A percentile compares a stretch with the other conserved stretches of the same genome.
Evolutionary conservation across 2,888 invertebrate genomes (phyloP).

Genomic region (Blastobasis lacticolella): DNA sequence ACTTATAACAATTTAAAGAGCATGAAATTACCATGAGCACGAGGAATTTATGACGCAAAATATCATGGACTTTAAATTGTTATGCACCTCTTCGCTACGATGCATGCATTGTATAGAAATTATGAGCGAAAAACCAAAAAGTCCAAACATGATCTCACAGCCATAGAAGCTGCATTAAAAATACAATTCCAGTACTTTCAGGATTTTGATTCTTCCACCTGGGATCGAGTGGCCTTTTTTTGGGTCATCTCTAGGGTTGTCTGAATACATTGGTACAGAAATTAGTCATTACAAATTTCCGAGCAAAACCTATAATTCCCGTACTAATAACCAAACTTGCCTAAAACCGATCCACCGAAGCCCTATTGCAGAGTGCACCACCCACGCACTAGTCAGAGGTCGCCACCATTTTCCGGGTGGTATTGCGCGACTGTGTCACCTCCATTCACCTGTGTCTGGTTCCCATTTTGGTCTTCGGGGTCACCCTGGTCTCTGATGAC

Average conservation of each 20-base stretch:
- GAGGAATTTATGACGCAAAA: no score
- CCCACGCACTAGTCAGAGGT: conserved; percentile 66
- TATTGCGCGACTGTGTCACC: conserved; percentile 41
- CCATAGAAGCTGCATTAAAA: background rate
- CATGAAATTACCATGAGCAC: no score
- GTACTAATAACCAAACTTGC: no score
- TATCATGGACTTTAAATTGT: no score
- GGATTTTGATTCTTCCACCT: background rate
- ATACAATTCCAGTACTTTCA: background rate
- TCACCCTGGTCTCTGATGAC: conserved; percentile 42
- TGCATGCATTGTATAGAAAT: no score
- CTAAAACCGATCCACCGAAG: conserved; percentile 1
- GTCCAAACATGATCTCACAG: no score
- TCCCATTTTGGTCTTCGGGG: no score
- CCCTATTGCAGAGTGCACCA: conserved; percentile 69
- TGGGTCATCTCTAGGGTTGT: no score
- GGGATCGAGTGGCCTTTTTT: no score
- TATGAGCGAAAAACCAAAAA: no score
- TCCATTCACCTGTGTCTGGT: conserved; percentile 15
- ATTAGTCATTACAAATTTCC: background rate
- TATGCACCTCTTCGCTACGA: no score
- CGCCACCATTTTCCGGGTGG: conserved; percentile 46
- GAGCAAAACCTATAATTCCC: background rate
- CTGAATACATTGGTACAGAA: background rate
- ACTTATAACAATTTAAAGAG: no score